A percentile compares a stretch with the other conserved stretches of the same genome.
These are phyloP conservation scores for Dolomedes plantarius DNA, from an alignment of 2,888 invertebrate genomes.

Conservation along the genomic window DNA sequence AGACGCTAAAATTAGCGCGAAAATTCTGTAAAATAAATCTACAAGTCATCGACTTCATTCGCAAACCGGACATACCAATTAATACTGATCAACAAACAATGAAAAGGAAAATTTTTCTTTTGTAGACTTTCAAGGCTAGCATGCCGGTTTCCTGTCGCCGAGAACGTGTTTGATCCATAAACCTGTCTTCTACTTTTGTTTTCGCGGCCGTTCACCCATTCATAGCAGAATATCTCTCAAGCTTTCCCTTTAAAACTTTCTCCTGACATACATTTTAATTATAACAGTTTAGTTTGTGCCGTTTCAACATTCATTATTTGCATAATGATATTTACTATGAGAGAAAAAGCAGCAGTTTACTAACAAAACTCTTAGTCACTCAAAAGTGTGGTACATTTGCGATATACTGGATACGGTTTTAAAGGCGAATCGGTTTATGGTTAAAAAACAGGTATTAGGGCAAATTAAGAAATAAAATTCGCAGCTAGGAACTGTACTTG, in stretches of 20 bases:
- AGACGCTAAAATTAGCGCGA: slow-evolving; percentile 7
- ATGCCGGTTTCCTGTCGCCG: slow-evolving; percentile 6
- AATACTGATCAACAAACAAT: slow-evolving; percentile 11
- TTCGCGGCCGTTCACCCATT: slow-evolving; percentile 24
- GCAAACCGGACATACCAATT: slow-evolving; percentile 16
- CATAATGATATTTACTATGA: slow-evolving; percentile 19
- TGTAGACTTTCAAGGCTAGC: slow-evolving; percentile 15
- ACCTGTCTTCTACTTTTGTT: neutral
- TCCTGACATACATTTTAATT: slow-evolving; percentile 12
- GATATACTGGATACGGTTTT: too few species aligned
- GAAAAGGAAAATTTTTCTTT: slow-evolving; percentile 1
- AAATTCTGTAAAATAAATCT: neutral
- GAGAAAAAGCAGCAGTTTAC: too few species aligned
- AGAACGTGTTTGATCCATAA: neutral
- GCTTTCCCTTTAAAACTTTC: slow-evolving; percentile 11
- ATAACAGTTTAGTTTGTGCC: neutral
- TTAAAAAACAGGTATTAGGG: too few species aligned
- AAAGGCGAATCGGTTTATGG: too few species aligned
- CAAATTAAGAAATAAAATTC: too few species aligned
- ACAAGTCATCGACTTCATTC: slow-evolving; percentile 15
- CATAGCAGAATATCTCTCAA: neutral
- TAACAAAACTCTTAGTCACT: too few species aligned
- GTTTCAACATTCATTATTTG: neutral
- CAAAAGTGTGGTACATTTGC: too few species aligned
- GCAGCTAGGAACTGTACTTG: too few species aligned